Conservation (phyloP, 2,797 vertebrate species). For the Acipenser ruthenus region DNA sequence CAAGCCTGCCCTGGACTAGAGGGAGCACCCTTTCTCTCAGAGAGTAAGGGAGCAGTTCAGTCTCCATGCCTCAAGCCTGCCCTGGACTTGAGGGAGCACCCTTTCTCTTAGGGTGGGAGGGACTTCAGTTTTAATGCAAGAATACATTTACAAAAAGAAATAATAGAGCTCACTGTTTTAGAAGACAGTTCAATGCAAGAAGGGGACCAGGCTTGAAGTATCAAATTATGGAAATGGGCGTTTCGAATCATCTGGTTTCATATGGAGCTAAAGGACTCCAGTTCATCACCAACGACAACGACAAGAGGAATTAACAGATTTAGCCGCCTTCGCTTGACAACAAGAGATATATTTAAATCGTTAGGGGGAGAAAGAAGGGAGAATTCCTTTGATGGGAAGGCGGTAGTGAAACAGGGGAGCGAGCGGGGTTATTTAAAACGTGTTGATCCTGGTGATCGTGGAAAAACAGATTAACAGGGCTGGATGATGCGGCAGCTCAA, state of each 20-base stretch:
- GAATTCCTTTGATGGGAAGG: neutral
- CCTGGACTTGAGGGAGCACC: too few species aligned
- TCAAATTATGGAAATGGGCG: neutral
- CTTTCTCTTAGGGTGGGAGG: too few species aligned
- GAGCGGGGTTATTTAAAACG: conserved; percentile 28
- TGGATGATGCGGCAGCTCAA: conserved; percentile 19
- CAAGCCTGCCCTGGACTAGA: too few species aligned
- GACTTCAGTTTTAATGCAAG: too few species aligned
- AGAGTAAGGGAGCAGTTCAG: too few species aligned
- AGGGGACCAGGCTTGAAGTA: neutral
- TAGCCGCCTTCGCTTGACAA: neutral
- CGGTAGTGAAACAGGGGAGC: neutral
- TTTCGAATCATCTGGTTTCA: neutral
- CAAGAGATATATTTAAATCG: neutral
- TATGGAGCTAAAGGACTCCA: too few species aligned
- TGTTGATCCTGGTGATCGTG: conserved; percentile 18
- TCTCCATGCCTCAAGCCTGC: too few species aligned
- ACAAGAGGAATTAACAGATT: neutral
- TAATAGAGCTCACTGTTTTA: neutral
- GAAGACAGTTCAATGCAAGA: neutral
- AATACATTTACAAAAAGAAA: neutral
- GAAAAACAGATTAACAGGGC: conserved; percentile 26
- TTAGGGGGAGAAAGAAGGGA: neutral
- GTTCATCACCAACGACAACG: too few species aligned
- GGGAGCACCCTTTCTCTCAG: too few species aligned